Base-by-base conservation (phyloP, 2,888 invertebrate species). In the Octodonta nipae region DNA sequence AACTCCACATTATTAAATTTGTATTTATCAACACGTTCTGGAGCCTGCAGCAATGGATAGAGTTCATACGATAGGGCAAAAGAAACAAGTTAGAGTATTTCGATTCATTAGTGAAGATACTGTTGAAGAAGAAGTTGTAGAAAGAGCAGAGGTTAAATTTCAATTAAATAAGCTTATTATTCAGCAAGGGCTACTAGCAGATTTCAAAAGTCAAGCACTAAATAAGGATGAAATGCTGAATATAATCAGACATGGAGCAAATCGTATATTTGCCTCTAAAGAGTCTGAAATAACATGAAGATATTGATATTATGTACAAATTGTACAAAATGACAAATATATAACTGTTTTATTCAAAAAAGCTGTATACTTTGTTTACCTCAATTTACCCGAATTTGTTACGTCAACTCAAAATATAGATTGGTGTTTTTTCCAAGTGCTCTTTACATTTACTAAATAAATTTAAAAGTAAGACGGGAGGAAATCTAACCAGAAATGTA, bases 231-330 rank as follows among this genome's bases (percentile, higher is more conserved):
- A 98, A 63, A 96, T 99, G 87, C 67, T 99, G 41, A 89, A 85
- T 54, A 99, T 99, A 81, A 99, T 98, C 59, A 70, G 98, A 34
- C 95, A 96, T 54, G 98, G 96, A n/a, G 96, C 96, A 13, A 92
- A 96, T 61, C 92, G 95, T 54, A 95, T 98, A 5, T 98, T 99
- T 60, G 91, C 93, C 1, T 91, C 93, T 0, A 96, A 93, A 52
- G 89, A 89, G 52, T 91, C 92, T 0, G 93, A 91, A 52, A 85
- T 98, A 37, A 95, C 92, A 0, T 51, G 95, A 95, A 52, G 95
- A 98, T 55, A 95, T 98, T 47, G 98, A 99, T 50, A 75, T 76
- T 1, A 93, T 98, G n/a, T n/a, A n/a, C n/a, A n/a, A n/a, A n/a
- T n/a, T n/a, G n/a, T n/a, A n/a, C n/a, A n/a, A n/a, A n/a, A n/a